Evolutionary conservation across 1,140 invertebrate species (phyloP).

Genomic region (Drosophila bifasciata): DNA sequence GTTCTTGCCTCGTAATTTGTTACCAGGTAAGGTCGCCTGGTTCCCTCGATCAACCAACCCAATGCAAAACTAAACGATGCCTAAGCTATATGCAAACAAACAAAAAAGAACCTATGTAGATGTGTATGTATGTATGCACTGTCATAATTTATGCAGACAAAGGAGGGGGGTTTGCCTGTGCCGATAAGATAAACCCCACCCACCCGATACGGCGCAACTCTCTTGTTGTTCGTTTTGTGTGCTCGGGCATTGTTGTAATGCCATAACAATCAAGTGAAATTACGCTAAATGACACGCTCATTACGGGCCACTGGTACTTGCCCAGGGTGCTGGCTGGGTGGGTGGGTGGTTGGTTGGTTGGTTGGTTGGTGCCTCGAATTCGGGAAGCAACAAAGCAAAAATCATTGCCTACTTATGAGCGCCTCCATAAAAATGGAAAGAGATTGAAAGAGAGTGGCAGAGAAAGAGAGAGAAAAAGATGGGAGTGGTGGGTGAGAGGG

Average conservation of each 20-base stretch:
- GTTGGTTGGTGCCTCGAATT: not conserved
- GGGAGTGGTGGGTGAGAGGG: not conserved
- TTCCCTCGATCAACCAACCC: too few species aligned
- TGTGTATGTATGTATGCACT: constrained; percentile 4
- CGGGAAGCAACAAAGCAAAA: constrained; percentile 55
- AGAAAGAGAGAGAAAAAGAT: not conserved
- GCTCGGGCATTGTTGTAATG: constrained; percentile 62
- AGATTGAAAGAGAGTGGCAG: constrained; percentile 2
- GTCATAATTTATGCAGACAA: constrained; percentile 23
- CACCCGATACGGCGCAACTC: constrained; percentile 27
- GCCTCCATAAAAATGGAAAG: constrained; percentile 38
- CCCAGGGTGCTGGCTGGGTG: not conserved
- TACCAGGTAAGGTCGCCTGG: too few species aligned
- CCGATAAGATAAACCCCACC: constrained; percentile 76
- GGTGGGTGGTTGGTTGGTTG: not conserved
- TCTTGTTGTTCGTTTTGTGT: constrained; percentile 34
- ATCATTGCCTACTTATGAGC: constrained; percentile 79
- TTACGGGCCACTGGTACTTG: constrained; percentile 60
- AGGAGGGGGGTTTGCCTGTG: constrained; percentile 40
- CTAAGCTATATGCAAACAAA: too few species aligned
- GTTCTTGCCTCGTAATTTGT: too few species aligned
- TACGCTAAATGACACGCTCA: constrained; percentile 81
- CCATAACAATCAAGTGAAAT: constrained; percentile 80
- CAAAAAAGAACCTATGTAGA: not conserved
- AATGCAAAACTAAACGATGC: too few species aligned